Conservation (phyloP, 2,797 vertebrate genomes). For the Anguilla obscura region DNA sequence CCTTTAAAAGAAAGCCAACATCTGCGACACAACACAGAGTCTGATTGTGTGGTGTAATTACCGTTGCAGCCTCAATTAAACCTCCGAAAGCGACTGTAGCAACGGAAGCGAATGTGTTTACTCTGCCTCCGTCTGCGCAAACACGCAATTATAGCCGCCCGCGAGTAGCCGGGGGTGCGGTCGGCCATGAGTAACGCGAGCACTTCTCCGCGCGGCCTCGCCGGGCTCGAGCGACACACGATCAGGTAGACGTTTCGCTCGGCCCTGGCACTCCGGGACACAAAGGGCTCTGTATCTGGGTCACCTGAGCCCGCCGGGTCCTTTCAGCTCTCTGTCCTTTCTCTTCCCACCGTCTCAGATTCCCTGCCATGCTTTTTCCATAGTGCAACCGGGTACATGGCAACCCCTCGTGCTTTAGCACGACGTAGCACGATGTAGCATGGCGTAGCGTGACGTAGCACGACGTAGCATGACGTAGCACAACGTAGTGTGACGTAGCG, state of each 20-base stretch:
- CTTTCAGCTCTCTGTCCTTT: conserved; percentile 33
- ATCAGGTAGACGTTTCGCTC: conserved; percentile 40
- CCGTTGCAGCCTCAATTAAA: neutral
- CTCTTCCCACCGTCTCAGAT: conserved; percentile 14
- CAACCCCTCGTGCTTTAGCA: neutral
- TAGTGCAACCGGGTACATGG: neutral
- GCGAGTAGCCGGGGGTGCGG: neutral
- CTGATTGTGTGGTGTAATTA: conserved; percentile 12
- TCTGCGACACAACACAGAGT: neutral
- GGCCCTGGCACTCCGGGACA: conserved; percentile 31
- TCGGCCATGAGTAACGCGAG: neutral
- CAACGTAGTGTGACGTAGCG: no score
- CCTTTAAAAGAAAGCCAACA: conserved; percentile 19
- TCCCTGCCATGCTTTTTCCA: conserved; percentile 12
- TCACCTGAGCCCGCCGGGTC: conserved; percentile 53
- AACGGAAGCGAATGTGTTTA: conserved; percentile 4
- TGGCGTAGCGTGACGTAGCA: no score
- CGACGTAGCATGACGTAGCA: no score
- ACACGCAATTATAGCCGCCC: neutral
- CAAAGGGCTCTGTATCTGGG: conserved; percentile 54
- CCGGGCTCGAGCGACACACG: conserved; percentile 24
- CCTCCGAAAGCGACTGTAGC: neutral
- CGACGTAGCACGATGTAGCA: neutral
- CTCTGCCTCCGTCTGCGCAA: conserved; percentile 5
- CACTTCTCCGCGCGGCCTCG: neutral